Percentiles rank a stretch among this genome's conserved stretches.
These are phyloP conservation scores for Sarcophaga bullata DNA, from an alignment of 1,140 invertebrate species.

Conservation along the genomic window DNA sequence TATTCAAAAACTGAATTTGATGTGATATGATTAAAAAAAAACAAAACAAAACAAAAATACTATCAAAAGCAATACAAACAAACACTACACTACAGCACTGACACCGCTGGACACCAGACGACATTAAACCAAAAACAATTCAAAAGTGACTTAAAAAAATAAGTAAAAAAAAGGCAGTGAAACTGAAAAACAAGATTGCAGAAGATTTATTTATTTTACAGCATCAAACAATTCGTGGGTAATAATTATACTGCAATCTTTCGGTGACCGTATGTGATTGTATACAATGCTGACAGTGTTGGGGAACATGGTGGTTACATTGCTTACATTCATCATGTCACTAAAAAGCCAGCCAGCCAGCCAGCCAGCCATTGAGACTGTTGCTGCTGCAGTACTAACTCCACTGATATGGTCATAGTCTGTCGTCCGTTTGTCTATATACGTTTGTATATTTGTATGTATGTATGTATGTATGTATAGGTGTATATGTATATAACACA, in stretches of 20 bases:
- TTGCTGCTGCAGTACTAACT: too few species aligned
- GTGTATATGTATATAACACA: too few species aligned
- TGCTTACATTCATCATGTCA: background rate
- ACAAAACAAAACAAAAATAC: background rate
- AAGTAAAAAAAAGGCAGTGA: background rate
- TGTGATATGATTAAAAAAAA: constrained; percentile 31
- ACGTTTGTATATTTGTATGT: background rate
- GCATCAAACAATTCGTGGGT: constrained; percentile 26
- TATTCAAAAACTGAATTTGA: constrained; percentile 31
- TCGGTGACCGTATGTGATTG: constrained; percentile 27
- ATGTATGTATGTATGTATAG: background rate
- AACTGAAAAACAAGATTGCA: constrained; percentile 32
- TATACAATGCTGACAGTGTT: background rate
- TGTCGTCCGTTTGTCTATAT: background rate
- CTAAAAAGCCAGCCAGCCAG: background rate
- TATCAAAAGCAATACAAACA: background rate
- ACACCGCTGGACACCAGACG: background rate
- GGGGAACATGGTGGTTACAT: background rate
- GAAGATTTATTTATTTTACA: constrained; percentile 41
- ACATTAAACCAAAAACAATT: background rate
- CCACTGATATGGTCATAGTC: constrained; percentile 11
- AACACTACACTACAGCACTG: background rate
- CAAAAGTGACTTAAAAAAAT: background rate
- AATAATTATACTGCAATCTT: constrained; percentile 35
- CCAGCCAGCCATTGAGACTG: background rate